Base-by-base conservation (phyloP, 2,113 vertebrate genomes). In the Dunckerocampus dactyliophorus region DNA sequence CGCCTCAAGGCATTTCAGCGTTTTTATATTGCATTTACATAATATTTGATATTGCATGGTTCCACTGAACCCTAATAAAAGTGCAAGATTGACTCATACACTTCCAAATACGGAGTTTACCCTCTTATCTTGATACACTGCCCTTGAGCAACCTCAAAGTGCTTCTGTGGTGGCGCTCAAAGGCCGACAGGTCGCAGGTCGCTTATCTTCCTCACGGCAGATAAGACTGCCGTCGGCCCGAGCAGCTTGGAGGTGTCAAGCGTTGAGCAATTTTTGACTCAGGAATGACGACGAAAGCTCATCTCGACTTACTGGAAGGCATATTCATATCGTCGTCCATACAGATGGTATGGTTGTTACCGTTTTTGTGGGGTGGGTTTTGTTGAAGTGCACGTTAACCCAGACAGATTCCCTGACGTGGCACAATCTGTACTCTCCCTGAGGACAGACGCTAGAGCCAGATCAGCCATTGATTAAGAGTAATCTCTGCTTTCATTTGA, bases 341-440 rank as follows among this genome's bases (percentile, higher is more conserved):
- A 19, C 60, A 73, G 64, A 76, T 62, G 61, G 65, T 47, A n/a
- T 7, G 20, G 45, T 17, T 28, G 51, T 8, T 53, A 34, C 6
- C 5, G 24, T 28, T 28, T n/a, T n/a, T n/a, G n/a, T n/a, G n/a
- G n/a, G n/a, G n/a, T 28, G 24, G 37, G 8, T 39, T 39, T 39
- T 43, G 10, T 72, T 63, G 16, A 57, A 20, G 37, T 53, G 34
- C 31, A 31, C 17, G 45, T 63, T 7, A 60, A 50, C 47, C 58
- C 49, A 4, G 17, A 45, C 57, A 71, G 71, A 65, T 47, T 59
- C 47, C 43, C 49, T 54, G 21, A 67, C 52, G 59, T 37, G 55
- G 22, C 39, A 31, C 68, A 62, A 59, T 71, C 73, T 69, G 71
- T 21, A 57, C 59, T 19, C 8, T 6, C 45, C 67, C 54, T 50